Evolutionary conservation across 2,797 vertebrate genomes (phyloP).

Genomic region (Columba guinea): DNA sequence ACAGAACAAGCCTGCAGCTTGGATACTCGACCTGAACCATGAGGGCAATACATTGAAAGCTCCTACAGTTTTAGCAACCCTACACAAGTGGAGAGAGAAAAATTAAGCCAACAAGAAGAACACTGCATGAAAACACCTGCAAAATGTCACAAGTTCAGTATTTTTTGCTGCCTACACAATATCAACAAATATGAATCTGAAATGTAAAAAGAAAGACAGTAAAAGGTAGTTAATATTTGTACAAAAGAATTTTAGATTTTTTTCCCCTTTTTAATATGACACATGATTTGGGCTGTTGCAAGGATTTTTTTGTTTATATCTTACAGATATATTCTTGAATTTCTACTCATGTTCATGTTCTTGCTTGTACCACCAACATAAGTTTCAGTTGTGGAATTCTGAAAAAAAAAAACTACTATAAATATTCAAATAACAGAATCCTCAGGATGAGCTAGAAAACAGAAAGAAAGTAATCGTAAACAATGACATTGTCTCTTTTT

Average conservation of each 20-base stretch:
- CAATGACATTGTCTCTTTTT: not conserved
- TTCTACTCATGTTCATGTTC: not conserved
- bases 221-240: not conserved
- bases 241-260: not conserved
- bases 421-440: not conserved
- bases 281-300: not conserved
- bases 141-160: not conserved
- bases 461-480: not conserved
- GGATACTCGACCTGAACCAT: not conserved
- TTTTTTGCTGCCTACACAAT: not conserved
- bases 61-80: not conserved
- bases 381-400: not conserved
- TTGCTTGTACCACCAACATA: not conserved
- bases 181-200: not conserved
- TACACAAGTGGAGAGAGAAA: not conserved
- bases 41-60: not conserved
- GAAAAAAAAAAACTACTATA: not conserved
- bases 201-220: not conserved
- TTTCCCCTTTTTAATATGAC: not conserved
- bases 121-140: fast-evolving
- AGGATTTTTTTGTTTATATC: not conserved
- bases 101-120: not conserved
- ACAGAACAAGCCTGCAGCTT: not conserved
- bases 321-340: not conserved
- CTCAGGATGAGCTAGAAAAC: not conserved